A percentile compares a stretch with the other conserved stretches of the same genome.
Conservation (phyloP, 2,113 vertebrate genomes). For the Pterocles burchelli region DNA sequence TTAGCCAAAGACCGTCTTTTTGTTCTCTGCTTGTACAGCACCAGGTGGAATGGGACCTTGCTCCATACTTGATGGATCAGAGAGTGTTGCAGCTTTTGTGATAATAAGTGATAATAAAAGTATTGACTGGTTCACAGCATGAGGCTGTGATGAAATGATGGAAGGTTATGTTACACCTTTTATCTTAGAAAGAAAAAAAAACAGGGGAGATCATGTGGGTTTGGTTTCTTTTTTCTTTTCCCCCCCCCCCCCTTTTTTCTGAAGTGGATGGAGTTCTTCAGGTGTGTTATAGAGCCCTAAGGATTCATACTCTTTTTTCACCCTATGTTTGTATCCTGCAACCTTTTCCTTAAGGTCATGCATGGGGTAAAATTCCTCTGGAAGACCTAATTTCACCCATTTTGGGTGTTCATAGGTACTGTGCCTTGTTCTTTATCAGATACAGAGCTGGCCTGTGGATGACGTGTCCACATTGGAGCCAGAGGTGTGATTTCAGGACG, state of each 20-base stretch:
- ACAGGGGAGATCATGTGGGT: neutral
- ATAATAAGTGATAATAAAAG: slow-evolving; percentile 45
- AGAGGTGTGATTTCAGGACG: neutral
- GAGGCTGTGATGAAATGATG: neutral
- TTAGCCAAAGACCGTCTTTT: neutral
- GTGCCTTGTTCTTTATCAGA: neutral
- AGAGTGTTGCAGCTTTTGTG: neutral
- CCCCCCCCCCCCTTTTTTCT: no score
- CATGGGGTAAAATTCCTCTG: neutral
- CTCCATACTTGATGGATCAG: neutral
- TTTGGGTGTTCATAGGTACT: neutral
- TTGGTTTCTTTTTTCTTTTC: neutral
- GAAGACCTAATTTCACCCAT: neutral
- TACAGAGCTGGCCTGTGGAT: neutral
- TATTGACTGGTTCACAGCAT: slow-evolving; percentile 20
- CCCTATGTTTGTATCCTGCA: neutral
- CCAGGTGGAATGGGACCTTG: neutral
- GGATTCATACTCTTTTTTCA: neutral
- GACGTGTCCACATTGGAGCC: neutral
- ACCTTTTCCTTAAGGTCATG: neutral
- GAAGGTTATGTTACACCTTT: neutral
- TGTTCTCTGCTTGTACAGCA: neutral
- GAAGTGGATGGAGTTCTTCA: neutral
- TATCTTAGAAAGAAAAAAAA: neutral
- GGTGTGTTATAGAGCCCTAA: neutral